Evolutionary conservation across 2,113 vertebrate species (phyloP).

Genomic region (Gobius niger): DNA sequence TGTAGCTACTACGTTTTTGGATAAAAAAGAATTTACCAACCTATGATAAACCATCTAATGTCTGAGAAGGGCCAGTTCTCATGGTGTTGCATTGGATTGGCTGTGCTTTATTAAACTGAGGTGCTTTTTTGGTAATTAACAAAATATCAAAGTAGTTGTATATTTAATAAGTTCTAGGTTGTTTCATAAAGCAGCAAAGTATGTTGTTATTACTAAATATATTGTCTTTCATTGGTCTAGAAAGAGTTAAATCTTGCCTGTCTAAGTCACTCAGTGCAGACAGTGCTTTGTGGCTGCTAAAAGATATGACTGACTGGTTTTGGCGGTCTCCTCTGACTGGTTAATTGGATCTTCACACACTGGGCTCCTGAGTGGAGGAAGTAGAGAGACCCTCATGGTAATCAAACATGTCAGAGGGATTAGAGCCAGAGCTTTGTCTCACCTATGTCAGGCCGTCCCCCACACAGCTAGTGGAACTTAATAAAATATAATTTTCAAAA

Average conservation of each 20-base stretch:
- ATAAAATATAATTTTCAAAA: too few relatives aligned
- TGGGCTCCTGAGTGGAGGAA: constrained; percentile 75
- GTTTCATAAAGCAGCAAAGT: too few relatives aligned
- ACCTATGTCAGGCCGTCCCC: constrained; percentile 28
- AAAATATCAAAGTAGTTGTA: too few relatives aligned
- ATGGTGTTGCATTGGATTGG: constrained; percentile 82
- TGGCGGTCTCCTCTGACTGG: constrained; percentile 76
- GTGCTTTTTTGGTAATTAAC: constrained; percentile 45
- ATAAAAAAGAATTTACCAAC: constrained; percentile 15
- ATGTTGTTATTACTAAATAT: constrained; percentile 41
- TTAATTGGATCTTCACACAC: constrained; percentile 96
- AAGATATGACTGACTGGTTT: constrained; percentile 82
- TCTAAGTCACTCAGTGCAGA: constrained; percentile 60
- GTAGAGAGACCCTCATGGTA: constrained; percentile 71
- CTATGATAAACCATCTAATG: constrained; percentile 40
- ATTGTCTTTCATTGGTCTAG: constrained; percentile 72
- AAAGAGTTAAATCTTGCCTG: constrained; percentile 82
- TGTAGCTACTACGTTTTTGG: constrained; percentile 26
- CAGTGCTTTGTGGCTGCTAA: constrained; percentile 69
- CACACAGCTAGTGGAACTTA: constrained; percentile 1
- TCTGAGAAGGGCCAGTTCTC: constrained; percentile 62
- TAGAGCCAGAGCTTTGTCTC: constrained; percentile 61
- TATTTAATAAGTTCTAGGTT: too few relatives aligned
- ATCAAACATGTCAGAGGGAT: constrained; percentile 83
- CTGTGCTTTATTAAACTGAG: constrained; percentile 83